These are phyloP conservation scores for Cantharis nigra DNA, from an alignment of 2,888 invertebrate genomes.

Conservation along the genomic window DNA sequence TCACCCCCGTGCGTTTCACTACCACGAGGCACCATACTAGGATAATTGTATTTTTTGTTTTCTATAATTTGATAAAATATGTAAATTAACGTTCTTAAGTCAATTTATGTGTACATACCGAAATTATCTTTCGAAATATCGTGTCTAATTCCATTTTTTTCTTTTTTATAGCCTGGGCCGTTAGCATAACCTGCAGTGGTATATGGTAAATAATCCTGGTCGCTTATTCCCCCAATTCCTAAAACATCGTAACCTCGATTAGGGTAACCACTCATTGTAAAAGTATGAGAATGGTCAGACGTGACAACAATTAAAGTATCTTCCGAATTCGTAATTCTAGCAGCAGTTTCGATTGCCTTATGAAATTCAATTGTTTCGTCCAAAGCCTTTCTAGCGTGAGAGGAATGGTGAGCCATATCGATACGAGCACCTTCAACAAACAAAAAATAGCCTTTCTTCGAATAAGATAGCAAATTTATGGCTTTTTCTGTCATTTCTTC, in stretches of 20 bases:
- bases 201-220: conserved; percentile 64
- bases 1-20: conserved; percentile 76
- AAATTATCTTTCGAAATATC: conserved; percentile 57
- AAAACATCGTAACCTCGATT: conserved; percentile 65
- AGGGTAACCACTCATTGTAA: conserved; percentile 77
- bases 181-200: conserved; percentile 72
- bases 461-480: conserved; percentile 68
- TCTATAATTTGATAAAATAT: conserved; percentile 43
- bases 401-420: conserved; percentile 77
- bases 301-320: conserved; percentile 79
- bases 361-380: conserved; percentile 79
- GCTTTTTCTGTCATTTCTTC: conserved; percentile 78
- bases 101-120: conserved; percentile 17
- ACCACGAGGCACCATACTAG: conserved; percentile 62
- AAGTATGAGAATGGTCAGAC: conserved; percentile 78
- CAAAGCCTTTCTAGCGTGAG: conserved; percentile 68
- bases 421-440: conserved; percentile 76
- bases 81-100: background rate
- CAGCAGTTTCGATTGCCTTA: conserved; percentile 63
- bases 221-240: conserved; percentile 55
- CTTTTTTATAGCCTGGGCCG: conserved; percentile 1
- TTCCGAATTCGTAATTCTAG: conserved; percentile 60
- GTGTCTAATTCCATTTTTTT: conserved; percentile 47
- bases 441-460: conserved; percentile 71
- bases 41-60: conserved; percentile 58